These are phyloP conservation scores for Dicerorhinus sumatrensis DNA, from an alignment of 2,113 vertebrate species.

Conservation along the genomic window DNA sequence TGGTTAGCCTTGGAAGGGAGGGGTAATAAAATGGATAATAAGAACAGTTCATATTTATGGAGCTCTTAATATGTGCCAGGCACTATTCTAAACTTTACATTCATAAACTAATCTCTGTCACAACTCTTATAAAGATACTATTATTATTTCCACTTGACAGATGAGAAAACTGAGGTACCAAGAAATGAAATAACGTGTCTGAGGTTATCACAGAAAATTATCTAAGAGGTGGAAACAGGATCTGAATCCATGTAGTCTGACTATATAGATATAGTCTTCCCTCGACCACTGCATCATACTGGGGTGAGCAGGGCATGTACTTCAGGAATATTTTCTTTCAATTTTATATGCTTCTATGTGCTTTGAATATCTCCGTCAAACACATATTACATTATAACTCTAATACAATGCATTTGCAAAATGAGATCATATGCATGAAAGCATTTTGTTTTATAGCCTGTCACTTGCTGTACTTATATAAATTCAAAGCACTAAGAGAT, in stretches of 20 bases:
- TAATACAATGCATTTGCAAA: constrained; percentile 52
- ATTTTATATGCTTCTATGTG: background rate
- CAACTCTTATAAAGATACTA: background rate
- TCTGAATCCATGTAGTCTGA: background rate
- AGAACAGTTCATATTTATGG: background rate
- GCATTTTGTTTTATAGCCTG: constrained; percentile 50
- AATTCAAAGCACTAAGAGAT: constrained; percentile 46
- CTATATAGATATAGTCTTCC: background rate
- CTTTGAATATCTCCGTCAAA: constrained; percentile 22
- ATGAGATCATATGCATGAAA: constrained; percentile 39
- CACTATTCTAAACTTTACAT: background rate
- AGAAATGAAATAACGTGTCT: background rate
- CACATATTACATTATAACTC: background rate
- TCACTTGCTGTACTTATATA: constrained; percentile 57
- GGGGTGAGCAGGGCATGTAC: background rate
- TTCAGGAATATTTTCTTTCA: background rate
- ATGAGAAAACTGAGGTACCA: background rate
- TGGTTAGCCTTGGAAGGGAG: background rate
- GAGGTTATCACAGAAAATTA: background rate
- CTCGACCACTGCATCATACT: background rate
- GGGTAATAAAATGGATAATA: background rate
- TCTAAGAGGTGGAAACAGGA: background rate
- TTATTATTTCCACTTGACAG: background rate
- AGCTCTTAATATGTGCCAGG: background rate
- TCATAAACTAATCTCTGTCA: background rate